Percentiles rank a stretch among this genome's conserved stretches.
Evolutionary conservation across 2,888 invertebrate genomes (phyloP).

Genomic region (Zeuzera pyrina): DNA sequence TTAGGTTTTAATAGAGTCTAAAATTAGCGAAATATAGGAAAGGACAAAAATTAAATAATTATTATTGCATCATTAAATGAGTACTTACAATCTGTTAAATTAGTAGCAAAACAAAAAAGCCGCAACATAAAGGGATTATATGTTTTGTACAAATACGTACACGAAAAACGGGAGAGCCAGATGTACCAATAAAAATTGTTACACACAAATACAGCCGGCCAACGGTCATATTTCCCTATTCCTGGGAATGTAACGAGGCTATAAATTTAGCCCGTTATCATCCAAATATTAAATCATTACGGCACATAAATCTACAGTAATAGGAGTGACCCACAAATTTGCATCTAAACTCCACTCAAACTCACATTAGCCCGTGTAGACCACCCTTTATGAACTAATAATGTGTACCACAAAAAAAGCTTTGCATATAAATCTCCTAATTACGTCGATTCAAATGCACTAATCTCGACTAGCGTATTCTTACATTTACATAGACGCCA

Average conservation of each 20-base stretch:
- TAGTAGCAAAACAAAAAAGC: too few relatives aligned
- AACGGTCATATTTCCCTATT: conserved; percentile 28
- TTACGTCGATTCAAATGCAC: conserved; percentile 56
- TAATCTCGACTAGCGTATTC: conserved; percentile 56
- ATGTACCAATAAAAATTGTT: conserved; percentile 4
- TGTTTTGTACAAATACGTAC: too few relatives aligned
- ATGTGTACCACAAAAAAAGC: conserved; percentile 62
- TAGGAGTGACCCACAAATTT: conserved; percentile 63
- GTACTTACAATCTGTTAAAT: too few relatives aligned
- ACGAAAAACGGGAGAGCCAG: conserved; percentile 4
- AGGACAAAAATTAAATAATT: too few relatives aligned
- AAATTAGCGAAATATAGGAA: too few relatives aligned
- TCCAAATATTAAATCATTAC: conserved; percentile 56
- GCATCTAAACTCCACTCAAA: conserved; percentile 45
- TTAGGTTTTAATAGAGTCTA: too few relatives aligned
- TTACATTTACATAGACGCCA: conserved; percentile 50
- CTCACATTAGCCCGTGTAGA: conserved; percentile 51
- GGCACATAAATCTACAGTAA: conserved; percentile 59
- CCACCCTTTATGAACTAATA: conserved; percentile 59
- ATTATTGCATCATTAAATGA: too few relatives aligned
- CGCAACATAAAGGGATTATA: too few relatives aligned
- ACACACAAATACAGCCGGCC: conserved; percentile 14
- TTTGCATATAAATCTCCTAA: conserved; percentile 73
- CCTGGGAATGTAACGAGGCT: conserved; percentile 22
- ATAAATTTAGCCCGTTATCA: conserved; percentile 63